A percentile compares a stretch with the other conserved stretches of the same genome.
Conservation (phyloP, 2,113 vertebrate genomes). For the Fulica atra region DNA sequence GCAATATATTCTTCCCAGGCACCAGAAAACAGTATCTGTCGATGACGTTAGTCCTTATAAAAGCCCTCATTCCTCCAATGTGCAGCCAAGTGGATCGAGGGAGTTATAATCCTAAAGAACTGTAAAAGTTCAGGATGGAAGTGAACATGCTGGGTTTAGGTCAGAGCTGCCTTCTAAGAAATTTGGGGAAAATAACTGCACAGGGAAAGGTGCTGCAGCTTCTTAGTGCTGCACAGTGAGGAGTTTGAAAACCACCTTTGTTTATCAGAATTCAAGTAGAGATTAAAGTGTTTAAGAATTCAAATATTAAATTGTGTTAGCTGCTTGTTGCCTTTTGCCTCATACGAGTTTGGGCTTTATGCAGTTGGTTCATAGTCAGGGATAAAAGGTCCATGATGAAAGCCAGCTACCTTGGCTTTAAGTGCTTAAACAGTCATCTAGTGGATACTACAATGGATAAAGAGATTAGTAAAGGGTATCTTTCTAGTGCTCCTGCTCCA, state of each 20-base stretch:
- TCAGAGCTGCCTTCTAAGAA: background rate
- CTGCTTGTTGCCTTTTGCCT: background rate
- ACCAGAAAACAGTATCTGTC: constrained; percentile 54
- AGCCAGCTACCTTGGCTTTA: background rate
- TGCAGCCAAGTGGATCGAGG: background rate
- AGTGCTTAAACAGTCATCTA: background rate
- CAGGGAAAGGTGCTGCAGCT: background rate
- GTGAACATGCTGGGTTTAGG: background rate
- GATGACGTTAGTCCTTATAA: constrained; percentile 54
- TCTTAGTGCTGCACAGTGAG: background rate
- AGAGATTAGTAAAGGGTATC: background rate
- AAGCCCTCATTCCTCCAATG: constrained; percentile 12
- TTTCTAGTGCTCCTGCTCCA: background rate
- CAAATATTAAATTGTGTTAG: background rate
- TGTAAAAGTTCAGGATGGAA: background rate
- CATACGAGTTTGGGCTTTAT: background rate
- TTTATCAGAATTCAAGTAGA: background rate
- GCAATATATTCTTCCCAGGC: constrained; percentile 61
- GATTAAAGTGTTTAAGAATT: background rate
- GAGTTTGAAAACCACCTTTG: background rate
- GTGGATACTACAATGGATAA: background rate
- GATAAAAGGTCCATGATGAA: background rate
- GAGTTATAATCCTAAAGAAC: background rate
- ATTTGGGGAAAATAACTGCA: background rate
- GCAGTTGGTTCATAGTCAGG: background rate